Percentiles rank a stretch among this genome's conserved stretches.
phyloP scores from a whole-genome alignment of 2,113 vertebrate genomes.

The Phyllostomus hastatus region DNA sequence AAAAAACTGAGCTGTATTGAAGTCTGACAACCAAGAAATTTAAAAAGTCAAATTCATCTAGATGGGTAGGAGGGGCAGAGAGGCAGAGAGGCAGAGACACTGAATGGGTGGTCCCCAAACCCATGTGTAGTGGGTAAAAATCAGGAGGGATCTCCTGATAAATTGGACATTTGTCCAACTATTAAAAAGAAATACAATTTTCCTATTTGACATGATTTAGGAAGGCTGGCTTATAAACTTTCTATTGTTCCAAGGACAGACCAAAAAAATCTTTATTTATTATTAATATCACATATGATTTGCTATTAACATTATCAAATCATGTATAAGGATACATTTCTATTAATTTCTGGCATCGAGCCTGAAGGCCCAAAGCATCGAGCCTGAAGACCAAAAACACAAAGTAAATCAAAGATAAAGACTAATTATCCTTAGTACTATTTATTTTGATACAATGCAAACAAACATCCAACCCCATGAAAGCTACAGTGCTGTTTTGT shows the following conservation, averaged over 20 bases:
- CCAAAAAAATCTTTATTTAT: constrained; percentile 3
- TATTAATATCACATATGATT: constrained; percentile 32
- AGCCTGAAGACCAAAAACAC: background rate
- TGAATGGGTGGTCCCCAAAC: too few species aligned
- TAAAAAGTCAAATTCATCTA: too few species aligned
- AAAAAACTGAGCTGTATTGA: too few species aligned
- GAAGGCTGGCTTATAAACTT: background rate
- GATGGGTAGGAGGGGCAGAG: too few species aligned
- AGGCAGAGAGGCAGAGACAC: too few species aligned
- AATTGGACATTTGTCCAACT: too few species aligned
- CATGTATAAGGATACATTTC: constrained; percentile 20
- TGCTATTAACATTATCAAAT: constrained; percentile 32
- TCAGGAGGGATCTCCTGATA: too few species aligned
- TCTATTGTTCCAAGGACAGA: background rate
- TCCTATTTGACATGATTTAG: background rate
- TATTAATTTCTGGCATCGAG: constrained; percentile 28
- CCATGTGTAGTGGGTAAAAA: too few species aligned
- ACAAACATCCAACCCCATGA: background rate
- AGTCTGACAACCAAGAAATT: too few species aligned
- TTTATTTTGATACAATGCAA: background rate
- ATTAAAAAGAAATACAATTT: background rate
- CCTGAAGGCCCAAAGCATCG: background rate
- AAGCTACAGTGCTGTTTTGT: background rate
- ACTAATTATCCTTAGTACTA: constrained; percentile 18
- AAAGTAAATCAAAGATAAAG: constrained; percentile 30